A percentile compares a stretch with the other conserved stretches of the same genome.
Conservation (phyloP, 64 coral and sea anemone genomes). For the Montipora capricornis region DNA sequence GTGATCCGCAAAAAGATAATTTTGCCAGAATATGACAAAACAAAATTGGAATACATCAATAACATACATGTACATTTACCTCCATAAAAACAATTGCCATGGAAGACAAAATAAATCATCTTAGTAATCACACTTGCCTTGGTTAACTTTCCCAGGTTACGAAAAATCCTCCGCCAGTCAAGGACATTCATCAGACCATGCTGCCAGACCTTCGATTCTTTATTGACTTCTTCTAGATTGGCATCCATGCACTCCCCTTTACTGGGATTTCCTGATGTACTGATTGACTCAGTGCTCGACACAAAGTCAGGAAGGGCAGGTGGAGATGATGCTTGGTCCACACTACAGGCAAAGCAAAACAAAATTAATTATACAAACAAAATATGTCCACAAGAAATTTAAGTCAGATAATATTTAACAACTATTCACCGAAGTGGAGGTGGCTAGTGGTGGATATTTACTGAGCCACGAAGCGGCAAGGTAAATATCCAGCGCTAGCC, state of each 20-base stretch:
- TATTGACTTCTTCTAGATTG: conserved; percentile 39
- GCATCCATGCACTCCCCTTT: conserved; percentile 57
- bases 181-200: background rate
- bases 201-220: conserved; percentile 55
- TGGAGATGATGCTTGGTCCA: conserved; percentile 4
- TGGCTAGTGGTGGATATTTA: too few species aligned
- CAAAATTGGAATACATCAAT: too few species aligned
- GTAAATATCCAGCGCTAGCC: too few species aligned
- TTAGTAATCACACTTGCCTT: conserved; percentile 6
- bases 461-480: too few species aligned
- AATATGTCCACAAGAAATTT: too few species aligned
- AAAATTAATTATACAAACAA: too few species aligned
- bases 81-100: background rate
- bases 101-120: background rate
- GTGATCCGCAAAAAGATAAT: too few species aligned
- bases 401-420: too few species aligned
- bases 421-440: too few species aligned
- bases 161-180: conserved; percentile 29
- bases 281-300: conserved; percentile 13
- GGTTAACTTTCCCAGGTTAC: conserved; percentile 35
- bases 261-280: conserved; percentile 28
- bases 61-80: too few species aligned
- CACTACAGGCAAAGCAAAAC: background rate
- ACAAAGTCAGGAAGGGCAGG: background rate
- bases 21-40: too few species aligned